Evolutionary conservation across 1,140 invertebrate genomes (phyloP), one percentile per base, ranked within the genome.

Genomic region (Pygmarrhopalites habei): DNA sequence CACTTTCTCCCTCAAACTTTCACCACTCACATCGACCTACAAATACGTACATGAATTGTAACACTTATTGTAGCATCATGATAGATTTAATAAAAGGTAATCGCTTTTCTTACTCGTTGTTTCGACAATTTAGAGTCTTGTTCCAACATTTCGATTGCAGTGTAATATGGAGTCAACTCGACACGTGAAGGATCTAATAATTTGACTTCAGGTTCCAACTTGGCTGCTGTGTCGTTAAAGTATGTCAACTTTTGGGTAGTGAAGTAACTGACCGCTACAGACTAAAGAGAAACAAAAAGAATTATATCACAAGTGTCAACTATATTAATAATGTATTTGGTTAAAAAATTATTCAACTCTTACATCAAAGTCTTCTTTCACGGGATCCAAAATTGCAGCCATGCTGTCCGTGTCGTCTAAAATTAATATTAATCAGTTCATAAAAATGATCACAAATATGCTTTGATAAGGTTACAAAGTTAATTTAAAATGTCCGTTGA

Each of bases 341-440:
- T n/a, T n/a, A n/a, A n/a, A n/a, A n/a, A n/a, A n/a, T n/a, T n/a
- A n/a, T n/a, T n/a, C 56, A 41, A 49, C 2, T 30, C 19, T 49
- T 73, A 85, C 86, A 70, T 84, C 78, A 71, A 92, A 87, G 60
- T 92, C 85, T 1, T 74, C 65, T 17, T 83, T 79, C 5, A 88
- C 78, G 0, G 86, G 84, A 51, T 83, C 77, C 23, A 90, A 82
- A 10, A 82, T 67, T 14, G 72, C 68, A 17, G 81, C 74, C 19
- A 96, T 72, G n/a, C 81, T 76, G 72, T 95, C 90, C 0, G 92
- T 88, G 0, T 88, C 86, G 76, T 96, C 88, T 1, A 98, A n/a
- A n/a, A n/a, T n/a, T n/a, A n/a, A n/a, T n/a, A n/a, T n/a, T n/a
- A n/a, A n/a, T n/a, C n/a, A n/a, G n/a, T n/a, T n/a, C n/a, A n/a